Base-by-base conservation (phyloP, 1,140 invertebrate species). In the Drosophila subpulchrella region DNA sequence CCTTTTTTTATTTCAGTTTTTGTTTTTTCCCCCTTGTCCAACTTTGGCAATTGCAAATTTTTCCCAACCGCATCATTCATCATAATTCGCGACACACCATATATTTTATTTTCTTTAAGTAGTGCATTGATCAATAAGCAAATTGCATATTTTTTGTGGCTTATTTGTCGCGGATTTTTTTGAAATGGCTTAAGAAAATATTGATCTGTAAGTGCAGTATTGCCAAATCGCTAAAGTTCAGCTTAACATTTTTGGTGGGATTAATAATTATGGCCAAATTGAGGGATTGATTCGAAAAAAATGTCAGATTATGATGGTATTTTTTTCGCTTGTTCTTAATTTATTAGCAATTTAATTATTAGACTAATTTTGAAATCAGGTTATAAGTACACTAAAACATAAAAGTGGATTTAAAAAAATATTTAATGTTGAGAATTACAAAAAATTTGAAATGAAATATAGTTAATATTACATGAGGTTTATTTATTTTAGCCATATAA, bases 11-110 rank as follows among this genome's bases (percentile, higher is more conserved):
- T 41, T 55, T 63, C 51, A 55, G 6, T 20, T 51, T 74, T 63
- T 57, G 72, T 61, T 76, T 79, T 66, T 62, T 32, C 15, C 20
- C 42, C 38, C 17, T 32, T 12, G 44, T 44, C 24, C 30, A 38
- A 51, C 15, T 50, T 41, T 36, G 71, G 20, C 70, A 44, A 58
- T 72, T 71, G 66, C 44, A 44, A 61, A 73, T 74, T 73, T 74
- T 55, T 50, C 39, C 27, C 75, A 57, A 41, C 47, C 74, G 58
- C 63, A 78, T 79, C 60, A 75, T 75, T 73, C 27, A 63, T 53
- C 63, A 62, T 58, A 57, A 75, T 63, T 60, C 47, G 41, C 56
- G 66, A 59, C 54, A 53, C 32, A 36, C 30, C 32, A 44, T 55
- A 66, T 47, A 12, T 34, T 41, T 50, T 67, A 60, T 59, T 34